Percentiles rank a stretch among this genome's conserved stretches.
Conservation (phyloP, 2,113 vertebrate species). For the Chionis minor region DNA sequence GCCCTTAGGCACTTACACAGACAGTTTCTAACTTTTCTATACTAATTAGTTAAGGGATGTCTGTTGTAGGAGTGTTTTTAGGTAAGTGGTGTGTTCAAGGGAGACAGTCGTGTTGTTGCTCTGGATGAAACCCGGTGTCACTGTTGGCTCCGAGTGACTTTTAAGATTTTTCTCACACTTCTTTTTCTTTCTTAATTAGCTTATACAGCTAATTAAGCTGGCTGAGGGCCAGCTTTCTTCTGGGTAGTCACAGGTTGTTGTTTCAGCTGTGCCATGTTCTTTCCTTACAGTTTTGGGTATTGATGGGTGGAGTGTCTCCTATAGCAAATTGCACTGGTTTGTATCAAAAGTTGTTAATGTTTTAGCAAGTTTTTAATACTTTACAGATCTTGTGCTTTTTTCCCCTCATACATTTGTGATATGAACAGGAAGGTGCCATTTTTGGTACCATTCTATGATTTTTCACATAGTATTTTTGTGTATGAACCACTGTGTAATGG, state of each 20-base stretch:
- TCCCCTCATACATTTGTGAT: background rate
- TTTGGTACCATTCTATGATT: too few relatives aligned
- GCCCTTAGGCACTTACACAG: background rate
- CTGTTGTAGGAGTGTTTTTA: background rate
- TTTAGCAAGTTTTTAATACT: background rate
- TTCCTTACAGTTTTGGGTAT: background rate
- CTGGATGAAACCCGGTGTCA: background rate
- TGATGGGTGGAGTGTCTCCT: background rate
- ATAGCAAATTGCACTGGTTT: background rate
- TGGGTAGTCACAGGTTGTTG: background rate
- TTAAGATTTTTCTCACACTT: background rate
- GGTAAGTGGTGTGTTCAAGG: accelerated
- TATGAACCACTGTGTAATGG: too few relatives aligned
- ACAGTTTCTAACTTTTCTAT: background rate
- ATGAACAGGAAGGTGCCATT: background rate
- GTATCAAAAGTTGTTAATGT: background rate
- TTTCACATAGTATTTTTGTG: background rate
- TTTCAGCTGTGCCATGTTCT: background rate
- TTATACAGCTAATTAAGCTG: background rate
- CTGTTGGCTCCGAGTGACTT: background rate
- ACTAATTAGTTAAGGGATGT: background rate
- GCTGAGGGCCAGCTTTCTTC: background rate
- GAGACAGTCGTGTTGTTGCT: background rate
- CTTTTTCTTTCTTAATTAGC: background rate
- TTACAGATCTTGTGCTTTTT: background rate